A percentile compares a stretch with the other conserved stretches of the same genome.
These are phyloP conservation scores for Amphiduros pacificus DNA, from an alignment of 2,888 invertebrate genomes.

Conservation along the genomic window DNA sequence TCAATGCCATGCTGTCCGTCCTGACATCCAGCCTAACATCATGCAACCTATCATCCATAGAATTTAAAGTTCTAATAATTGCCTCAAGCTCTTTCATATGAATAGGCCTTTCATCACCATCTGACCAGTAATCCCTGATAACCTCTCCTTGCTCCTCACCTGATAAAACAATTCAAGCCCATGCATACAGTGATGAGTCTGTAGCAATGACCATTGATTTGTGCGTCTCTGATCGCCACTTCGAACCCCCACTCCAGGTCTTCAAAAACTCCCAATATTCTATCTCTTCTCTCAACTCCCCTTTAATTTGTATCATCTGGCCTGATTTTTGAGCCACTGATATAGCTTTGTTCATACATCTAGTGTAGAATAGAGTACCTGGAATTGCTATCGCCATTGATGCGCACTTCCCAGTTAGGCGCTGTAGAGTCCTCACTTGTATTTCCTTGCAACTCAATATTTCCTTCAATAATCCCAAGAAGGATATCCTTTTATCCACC, in stretches of 20 bases:
- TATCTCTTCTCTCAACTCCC: background rate
- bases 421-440: background rate
- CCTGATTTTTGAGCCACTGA: background rate
- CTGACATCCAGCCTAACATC: background rate
- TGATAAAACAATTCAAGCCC: background rate
- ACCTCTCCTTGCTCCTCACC: background rate
- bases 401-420: background rate
- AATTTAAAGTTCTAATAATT: background rate
- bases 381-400: background rate
- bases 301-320: background rate
- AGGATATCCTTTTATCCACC: background rate
- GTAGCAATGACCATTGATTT: background rate
- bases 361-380: background rate
- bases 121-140: background rate
- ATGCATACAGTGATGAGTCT: background rate
- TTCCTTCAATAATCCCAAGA: background rate
- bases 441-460: background rate
- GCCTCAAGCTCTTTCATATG: background rate
- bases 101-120: background rate
- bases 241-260: background rate
- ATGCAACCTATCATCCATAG: background rate
- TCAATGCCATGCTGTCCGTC: background rate
- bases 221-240: background rate
- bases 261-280: background rate
- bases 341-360: background rate